Evolutionary conservation across 2,888 invertebrate species (phyloP).

Genomic region (Machimus rusticus): DNA sequence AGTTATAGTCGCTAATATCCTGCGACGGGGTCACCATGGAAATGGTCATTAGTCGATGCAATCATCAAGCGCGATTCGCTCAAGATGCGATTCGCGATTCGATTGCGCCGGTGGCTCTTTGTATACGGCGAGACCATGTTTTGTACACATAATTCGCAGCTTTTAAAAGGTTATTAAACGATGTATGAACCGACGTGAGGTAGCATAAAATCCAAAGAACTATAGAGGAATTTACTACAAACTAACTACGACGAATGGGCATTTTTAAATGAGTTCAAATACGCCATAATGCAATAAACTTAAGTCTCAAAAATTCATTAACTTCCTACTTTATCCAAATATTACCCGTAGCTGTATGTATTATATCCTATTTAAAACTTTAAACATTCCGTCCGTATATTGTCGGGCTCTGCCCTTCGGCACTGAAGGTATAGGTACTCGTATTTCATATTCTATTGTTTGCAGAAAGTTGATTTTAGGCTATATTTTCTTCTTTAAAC

Average conservation of each 20-base stretch:
- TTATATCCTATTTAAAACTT: too few species aligned
- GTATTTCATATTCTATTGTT: too few species aligned
- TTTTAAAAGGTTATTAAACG: not conserved
- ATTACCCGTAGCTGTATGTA: too few species aligned
- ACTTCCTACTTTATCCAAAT: too few species aligned
- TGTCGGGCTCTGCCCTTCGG: too few species aligned
- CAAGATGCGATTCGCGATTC: not conserved
- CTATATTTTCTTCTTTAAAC: too few species aligned
- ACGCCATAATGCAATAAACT: too few species aligned
- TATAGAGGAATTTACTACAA: not conserved
- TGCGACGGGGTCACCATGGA: not conserved
- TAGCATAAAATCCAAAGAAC: not conserved
- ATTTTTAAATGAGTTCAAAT: too few species aligned
- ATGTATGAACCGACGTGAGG: not conserved
- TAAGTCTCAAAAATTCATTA: too few species aligned
- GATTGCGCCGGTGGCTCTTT: not conserved
- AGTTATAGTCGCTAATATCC: slow-evolving; percentile 18
- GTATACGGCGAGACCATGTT: not conserved
- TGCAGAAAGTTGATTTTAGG: too few species aligned
- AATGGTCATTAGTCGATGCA: not conserved
- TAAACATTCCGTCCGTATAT: too few species aligned
- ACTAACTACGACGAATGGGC: not conserved
- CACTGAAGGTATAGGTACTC: too few species aligned
- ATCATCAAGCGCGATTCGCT: not conserved
- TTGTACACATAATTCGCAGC: not conserved